A percentile compares a stretch with the other conserved stretches of the same genome.
Conservation (phyloP, 2,113 vertebrate species). For the Lathamus discolor region DNA sequence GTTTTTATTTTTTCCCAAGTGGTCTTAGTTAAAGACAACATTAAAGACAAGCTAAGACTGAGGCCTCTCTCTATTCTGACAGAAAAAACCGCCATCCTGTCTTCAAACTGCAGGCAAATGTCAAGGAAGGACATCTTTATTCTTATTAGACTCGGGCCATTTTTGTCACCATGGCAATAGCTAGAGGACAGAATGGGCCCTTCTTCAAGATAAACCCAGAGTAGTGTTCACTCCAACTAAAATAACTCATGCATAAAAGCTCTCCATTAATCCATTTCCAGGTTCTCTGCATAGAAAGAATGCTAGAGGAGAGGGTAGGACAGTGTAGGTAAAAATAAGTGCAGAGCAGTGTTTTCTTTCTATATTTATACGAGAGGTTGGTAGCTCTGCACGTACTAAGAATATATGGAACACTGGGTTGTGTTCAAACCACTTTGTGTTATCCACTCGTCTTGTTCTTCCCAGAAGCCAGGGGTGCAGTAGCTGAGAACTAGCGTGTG, state of each 20-base stretch:
- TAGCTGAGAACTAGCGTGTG: not conserved
- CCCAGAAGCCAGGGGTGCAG: not conserved
- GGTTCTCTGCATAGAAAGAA: not conserved
- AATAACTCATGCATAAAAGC: constrained; percentile 12
- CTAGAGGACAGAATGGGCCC: not conserved
- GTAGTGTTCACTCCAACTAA: constrained; percentile 5
- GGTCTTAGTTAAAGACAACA: not conserved
- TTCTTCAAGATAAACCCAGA: not conserved
- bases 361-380: not conserved
- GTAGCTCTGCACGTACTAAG: not conserved
- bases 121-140: not conserved
- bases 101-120: not conserved
- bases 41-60: not conserved
- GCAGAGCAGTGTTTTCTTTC: not conserved
- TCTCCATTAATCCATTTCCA: not conserved
- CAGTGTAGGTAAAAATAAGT: not conserved
- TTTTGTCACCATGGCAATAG: constrained; percentile 41
- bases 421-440: not conserved
- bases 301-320: not conserved
- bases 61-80: not conserved
- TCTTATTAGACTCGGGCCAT: not conserved
- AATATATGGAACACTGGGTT: not conserved
- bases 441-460: not conserved
- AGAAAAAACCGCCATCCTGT: not conserved
- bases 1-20: not conserved